phyloP scores from a whole-genome alignment of 2,797 vertebrate species.

The Delichon dasypus region DNA sequence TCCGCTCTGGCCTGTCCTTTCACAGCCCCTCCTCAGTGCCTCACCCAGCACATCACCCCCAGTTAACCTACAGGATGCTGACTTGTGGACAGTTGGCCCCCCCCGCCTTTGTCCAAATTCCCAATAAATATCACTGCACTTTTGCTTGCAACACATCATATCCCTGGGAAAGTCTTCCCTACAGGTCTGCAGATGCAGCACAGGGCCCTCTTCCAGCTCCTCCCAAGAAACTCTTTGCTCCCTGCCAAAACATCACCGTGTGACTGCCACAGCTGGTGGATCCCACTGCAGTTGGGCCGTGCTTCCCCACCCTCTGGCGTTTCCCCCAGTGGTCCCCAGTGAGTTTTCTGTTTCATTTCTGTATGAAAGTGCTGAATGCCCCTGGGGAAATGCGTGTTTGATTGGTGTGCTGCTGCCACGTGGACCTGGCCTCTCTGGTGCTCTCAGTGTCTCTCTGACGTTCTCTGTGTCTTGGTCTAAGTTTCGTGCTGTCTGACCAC shows the following conservation, averaged over 20 bases:
- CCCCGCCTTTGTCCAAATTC: neutral
- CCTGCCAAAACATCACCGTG: neutral
- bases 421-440: neutral
- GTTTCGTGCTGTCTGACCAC: neutral
- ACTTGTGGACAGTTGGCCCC: neutral
- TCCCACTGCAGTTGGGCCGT: neutral
- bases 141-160: neutral
- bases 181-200: neutral
- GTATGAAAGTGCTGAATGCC: neutral
- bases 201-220: neutral
- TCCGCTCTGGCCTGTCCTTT: neutral
- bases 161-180: neutral
- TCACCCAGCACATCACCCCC: neutral
- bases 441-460: neutral
- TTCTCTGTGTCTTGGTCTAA: neutral
- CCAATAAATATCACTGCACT: neutral
- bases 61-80: neutral
- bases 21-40: constrained; percentile 10
- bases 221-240: neutral
- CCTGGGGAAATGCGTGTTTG: neutral
- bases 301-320: neutral
- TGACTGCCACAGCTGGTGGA: neutral
- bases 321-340: neutral
- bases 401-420: neutral
- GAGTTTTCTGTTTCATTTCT: neutral